A percentile compares a stretch with the other conserved stretches of the same genome.
These are phyloP conservation scores for Luscinia megarhynchos DNA, from an alignment of 2,797 vertebrate genomes.

Conservation along the genomic window DNA sequence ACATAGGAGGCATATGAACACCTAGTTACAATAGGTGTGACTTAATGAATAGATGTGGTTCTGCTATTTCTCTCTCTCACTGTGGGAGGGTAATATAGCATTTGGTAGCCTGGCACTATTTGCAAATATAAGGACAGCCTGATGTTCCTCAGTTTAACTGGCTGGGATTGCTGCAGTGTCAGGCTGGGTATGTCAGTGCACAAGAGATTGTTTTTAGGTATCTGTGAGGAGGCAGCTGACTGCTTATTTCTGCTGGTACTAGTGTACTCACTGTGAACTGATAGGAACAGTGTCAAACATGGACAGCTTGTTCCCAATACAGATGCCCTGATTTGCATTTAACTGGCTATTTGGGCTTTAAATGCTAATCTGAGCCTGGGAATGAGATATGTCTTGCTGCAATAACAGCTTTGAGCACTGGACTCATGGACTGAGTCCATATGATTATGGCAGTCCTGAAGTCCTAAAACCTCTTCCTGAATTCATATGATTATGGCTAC, in stretches of 20 bases:
- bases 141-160: neutral
- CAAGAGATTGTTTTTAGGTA: neutral
- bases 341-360: slow-evolving; percentile 27
- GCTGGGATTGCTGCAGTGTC: neutral
- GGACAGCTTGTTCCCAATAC: neutral
- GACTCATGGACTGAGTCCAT: neutral
- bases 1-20: neutral
- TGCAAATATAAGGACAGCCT: slow-evolving; percentile 12
- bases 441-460: neutral
- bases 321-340: slow-evolving; percentile 14
- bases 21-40: neutral
- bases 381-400: neutral
- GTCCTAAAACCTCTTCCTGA: neutral
- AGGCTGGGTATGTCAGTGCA: neutral
- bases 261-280: neutral
- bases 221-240: neutral
- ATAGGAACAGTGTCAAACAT: neutral
- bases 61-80: neutral
- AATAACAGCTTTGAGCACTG: neutral
- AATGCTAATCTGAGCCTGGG: neutral
- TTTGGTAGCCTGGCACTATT: neutral
- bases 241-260: neutral
- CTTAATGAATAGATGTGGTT: neutral
- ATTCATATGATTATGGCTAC: neutral
- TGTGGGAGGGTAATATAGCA: neutral